Evolutionary conservation across 2,797 vertebrate genomes (phyloP).

Genomic region (Melanotaenia parkinsoni): DNA sequence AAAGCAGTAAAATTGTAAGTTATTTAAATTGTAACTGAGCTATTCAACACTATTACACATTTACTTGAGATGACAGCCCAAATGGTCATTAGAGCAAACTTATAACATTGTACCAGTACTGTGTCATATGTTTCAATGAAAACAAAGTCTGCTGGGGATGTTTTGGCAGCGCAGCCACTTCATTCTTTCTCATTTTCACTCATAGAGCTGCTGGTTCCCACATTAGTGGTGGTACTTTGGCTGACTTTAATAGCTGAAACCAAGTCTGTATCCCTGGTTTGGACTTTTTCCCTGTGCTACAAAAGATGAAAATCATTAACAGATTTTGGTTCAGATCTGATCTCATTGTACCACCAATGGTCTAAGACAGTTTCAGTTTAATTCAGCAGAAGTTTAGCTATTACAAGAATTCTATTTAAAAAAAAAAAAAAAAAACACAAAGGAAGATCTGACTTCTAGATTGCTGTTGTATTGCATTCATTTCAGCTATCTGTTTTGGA

Average conservation of each 20-base stretch:
- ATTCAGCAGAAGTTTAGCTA: not conserved
- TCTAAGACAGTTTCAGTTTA: conserved; percentile 8
- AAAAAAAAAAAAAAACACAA: not conserved
- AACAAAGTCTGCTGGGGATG: conserved; percentile 2
- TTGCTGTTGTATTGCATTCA: conserved; percentile 3
- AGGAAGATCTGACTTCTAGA: conserved; percentile 10
- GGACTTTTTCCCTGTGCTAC: conserved; percentile 20
- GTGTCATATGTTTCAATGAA: not conserved
- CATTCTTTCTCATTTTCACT: conserved; percentile 20
- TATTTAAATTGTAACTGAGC: not conserved
- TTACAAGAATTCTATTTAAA: not conserved
- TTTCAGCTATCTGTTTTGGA: conserved; percentile 15
- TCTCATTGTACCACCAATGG: not conserved
- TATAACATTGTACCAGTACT: not conserved
- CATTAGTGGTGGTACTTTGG: not conserved
- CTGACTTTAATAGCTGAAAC: conserved; percentile 7
- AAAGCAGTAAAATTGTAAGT: not conserved
- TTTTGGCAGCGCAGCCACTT: not conserved
- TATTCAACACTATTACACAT: not conserved
- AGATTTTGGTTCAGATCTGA: not conserved
- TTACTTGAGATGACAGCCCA: not conserved
- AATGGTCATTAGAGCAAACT: not conserved
- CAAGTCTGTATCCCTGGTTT: conserved; percentile 28
- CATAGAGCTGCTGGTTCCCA: conserved; percentile 9
- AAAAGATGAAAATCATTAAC: conserved; percentile 1